Conservation (phyloP, 1,140 invertebrate species). For the Zaprionus camerounensis region DNA sequence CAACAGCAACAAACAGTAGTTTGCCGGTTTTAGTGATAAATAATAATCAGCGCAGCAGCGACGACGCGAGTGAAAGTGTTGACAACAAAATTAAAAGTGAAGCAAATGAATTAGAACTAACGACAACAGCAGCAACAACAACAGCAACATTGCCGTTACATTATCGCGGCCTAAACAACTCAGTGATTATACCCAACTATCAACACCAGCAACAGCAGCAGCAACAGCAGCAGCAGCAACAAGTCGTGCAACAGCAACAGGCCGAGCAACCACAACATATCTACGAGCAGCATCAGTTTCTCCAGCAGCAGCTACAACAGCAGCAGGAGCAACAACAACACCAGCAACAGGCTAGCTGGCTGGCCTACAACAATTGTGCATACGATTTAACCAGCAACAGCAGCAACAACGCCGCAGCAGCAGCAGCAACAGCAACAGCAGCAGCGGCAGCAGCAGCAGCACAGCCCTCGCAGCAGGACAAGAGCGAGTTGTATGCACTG, state of each 20-base stretch:
- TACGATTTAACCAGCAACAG: conserved; percentile 65
- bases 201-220: conserved; percentile 54
- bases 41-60: conserved; percentile 53
- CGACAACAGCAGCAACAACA: neutral
- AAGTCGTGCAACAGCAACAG: conserved; percentile 52
- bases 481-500: conserved; percentile 57
- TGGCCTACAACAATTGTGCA: conserved; percentile 54
- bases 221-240: conserved; percentile 29
- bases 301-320: conserved; percentile 55
- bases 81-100: conserved; percentile 70
- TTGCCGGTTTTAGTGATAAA: conserved; percentile 65
- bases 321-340: conserved; percentile 36
- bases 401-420: conserved; percentile 25
- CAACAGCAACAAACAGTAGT: conserved; percentile 25
- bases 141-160: conserved; percentile 30
- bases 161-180: conserved; percentile 69
- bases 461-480: conserved; percentile 46
- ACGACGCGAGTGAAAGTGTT: conserved; percentile 75
- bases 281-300: conserved; percentile 53
- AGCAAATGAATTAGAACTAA: conserved; percentile 50
- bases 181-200: conserved; percentile 77
- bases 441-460: conserved; percentile 28
- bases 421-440: conserved; percentile 20
- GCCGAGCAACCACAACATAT: conserved; percentile 49
- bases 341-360: conserved; percentile 38